Percentiles rank a stretch among this genome's conserved stretches.
Evolutionary conservation across 2,797 vertebrate genomes (phyloP).

Genomic region (Triplophysa bombifrons): DNA sequence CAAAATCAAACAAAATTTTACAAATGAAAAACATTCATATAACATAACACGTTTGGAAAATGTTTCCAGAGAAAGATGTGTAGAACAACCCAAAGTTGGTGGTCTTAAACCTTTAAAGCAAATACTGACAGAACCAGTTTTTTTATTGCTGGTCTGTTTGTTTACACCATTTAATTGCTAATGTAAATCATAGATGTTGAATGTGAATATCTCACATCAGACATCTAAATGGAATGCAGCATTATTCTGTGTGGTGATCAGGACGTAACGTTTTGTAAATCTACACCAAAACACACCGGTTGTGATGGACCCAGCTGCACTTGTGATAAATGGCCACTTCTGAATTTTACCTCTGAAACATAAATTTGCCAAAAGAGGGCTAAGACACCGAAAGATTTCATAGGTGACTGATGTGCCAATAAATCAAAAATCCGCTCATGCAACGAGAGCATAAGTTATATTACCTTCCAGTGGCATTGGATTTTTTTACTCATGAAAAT

Average conservation of each 20-base stretch:
- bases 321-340: conserved; percentile 30
- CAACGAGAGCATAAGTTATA: conserved; percentile 45
- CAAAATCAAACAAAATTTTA: too few species aligned
- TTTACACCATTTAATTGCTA: background rate
- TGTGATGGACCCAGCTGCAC: conserved; percentile 22
- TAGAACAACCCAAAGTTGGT: background rate
- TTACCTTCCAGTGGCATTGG: conserved; percentile 56
- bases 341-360: conserved; percentile 31
- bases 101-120: background rate
- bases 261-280: background rate
- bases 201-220: background rate
- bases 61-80: background rate
- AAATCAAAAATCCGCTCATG: conserved; percentile 23
- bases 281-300: conserved; percentile 19
- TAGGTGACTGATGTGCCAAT: conserved; percentile 26
- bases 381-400: conserved; percentile 12
- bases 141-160: background rate
- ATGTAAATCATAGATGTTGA: background rate
- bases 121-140: background rate
- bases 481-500: conserved; percentile 68
- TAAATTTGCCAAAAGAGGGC: conserved; percentile 34
- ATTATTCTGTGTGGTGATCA: conserved; percentile 21
- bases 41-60: background rate
- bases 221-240: background rate
- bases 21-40: background rate